phyloP scores from a whole-genome alignment of 2,797 vertebrate species.

The Jordanella pulchra region DNA sequence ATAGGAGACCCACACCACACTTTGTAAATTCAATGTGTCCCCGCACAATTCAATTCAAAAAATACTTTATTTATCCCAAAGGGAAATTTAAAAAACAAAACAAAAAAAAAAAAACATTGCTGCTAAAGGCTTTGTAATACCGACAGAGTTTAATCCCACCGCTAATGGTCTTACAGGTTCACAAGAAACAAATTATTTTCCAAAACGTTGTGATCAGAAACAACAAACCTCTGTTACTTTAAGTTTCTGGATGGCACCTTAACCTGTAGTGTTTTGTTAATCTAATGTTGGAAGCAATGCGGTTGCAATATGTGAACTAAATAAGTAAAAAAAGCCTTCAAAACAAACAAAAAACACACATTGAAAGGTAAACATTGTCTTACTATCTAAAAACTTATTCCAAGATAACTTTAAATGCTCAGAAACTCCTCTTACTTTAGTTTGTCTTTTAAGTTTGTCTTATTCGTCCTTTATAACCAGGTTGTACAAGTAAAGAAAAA shows the following conservation, averaged over 20 bases:
- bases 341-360: background rate
- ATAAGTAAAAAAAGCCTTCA: background rate
- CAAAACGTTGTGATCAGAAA: no score
- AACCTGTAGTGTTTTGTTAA: no score
- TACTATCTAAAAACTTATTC: background rate
- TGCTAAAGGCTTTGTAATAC: background rate
- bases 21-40: background rate
- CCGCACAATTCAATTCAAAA: no score
- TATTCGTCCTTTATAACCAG: background rate
- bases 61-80: no score
- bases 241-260: background rate
- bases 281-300: background rate
- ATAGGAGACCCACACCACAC: no score
- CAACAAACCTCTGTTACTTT: no score
- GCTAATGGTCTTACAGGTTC: no score
- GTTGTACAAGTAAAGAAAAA: background rate
- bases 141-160: no score
- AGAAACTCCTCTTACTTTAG: background rate
- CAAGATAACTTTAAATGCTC: background rate
- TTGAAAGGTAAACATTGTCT: background rate
- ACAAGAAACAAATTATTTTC: no score
- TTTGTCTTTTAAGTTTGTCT: background rate
- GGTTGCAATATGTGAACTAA: background rate
- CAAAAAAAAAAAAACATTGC: no score
- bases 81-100: no score